Evolutionary conservation across 1,140 invertebrate species (phyloP).

Genomic region (Piezodorus guildinii): DNA sequence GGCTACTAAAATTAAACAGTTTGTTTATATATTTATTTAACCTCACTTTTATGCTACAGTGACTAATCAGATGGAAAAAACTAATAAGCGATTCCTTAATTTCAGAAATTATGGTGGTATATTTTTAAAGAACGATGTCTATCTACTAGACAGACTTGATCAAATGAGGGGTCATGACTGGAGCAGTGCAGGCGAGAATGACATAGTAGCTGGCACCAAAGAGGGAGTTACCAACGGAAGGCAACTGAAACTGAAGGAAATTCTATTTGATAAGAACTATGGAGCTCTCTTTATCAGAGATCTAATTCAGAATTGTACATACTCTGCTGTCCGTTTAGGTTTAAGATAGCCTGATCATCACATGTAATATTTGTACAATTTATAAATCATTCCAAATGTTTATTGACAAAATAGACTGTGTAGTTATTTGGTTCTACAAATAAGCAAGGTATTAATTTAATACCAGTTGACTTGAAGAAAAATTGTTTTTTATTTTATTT

Average conservation of each 20-base stretch:
- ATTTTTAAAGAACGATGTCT: conserved; percentile 17
- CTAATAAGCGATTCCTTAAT: not conserved
- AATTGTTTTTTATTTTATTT: no score
- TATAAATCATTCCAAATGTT: no score
- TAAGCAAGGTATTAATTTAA: no score
- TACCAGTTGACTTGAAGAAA: no score
- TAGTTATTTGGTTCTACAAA: no score
- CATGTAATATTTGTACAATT: not conserved
- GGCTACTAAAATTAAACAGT: no score
- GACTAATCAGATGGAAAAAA: no score
- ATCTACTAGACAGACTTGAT: conserved; percentile 2
- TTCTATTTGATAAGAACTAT: conserved; percentile 12
- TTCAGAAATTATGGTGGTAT: conserved; percentile 15
- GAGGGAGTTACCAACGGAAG: not conserved
- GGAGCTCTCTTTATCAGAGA: conserved; percentile 13
- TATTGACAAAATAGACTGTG: no score
- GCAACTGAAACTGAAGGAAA: not conserved
- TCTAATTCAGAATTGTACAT: conserved; percentile 11
- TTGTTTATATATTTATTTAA: no score
- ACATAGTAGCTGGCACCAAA: conserved; percentile 11
- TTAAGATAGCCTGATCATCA: not conserved
- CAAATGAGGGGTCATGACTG: conserved; percentile 2
- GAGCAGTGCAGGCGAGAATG: not conserved
- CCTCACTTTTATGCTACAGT: no score
- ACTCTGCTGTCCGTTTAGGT: conserved; percentile 6